phyloP scores from a whole-genome alignment of 1,140 invertebrate species.

The Cryptotermes secundus region DNA sequence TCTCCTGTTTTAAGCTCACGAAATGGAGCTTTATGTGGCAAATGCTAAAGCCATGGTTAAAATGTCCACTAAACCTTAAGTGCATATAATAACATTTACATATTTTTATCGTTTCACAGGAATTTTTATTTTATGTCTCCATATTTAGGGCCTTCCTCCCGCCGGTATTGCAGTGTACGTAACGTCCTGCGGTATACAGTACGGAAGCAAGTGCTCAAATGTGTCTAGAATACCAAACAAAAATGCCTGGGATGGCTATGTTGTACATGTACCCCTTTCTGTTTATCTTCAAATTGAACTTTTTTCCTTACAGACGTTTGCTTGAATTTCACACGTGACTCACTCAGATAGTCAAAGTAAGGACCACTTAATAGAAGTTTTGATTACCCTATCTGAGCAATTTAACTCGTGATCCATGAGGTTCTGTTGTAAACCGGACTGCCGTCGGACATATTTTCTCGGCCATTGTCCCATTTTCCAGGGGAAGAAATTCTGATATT shows the following conservation, averaged over 20 bases:
- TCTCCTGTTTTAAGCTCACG: not conserved
- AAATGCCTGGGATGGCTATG: not conserved
- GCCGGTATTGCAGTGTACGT: not conserved
- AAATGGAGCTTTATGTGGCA: not conserved
- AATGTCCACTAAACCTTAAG: not conserved
- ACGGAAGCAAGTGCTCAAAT: not conserved
- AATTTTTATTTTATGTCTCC: constrained; percentile 14
- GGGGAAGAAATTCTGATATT: no score
- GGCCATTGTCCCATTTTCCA: no score
- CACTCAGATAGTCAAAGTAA: no score
- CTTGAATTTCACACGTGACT: no score
- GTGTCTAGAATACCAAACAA: not conserved
- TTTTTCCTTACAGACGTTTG: no score
- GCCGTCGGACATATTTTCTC: no score
- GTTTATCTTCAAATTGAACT: no score
- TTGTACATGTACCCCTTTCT: no score
- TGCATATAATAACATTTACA: constrained; percentile 14
- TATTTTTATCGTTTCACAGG: constrained; percentile 13
- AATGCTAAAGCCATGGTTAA: not conserved
- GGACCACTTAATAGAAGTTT: no score
- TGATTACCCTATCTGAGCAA: no score
- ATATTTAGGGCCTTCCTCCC: not conserved
- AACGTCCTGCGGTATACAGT: not conserved
- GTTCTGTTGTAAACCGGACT: no score
- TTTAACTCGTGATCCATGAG: no score